Conservation (phyloP, 2,113 vertebrate species). For the Rhineura floridana region DNA sequence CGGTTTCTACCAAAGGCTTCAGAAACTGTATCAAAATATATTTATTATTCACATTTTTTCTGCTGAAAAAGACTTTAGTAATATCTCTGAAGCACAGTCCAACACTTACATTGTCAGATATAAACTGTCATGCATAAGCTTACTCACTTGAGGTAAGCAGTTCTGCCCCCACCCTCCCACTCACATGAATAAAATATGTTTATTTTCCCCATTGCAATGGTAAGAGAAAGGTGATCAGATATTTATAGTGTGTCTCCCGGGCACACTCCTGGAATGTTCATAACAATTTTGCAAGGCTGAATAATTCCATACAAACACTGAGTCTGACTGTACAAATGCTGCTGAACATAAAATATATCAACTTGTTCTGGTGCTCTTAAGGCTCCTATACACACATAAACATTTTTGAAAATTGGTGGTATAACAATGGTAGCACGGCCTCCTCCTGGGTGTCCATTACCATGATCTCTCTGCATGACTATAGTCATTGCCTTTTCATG, state of each 20-base stretch:
- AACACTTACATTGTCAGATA: constrained; percentile 6
- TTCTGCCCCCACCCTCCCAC: neutral
- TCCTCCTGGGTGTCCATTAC: neutral
- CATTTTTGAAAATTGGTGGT: neutral
- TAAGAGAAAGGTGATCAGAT: constrained; percentile 17
- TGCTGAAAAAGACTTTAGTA: neutral
- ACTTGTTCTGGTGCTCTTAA: neutral
- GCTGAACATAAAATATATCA: neutral
- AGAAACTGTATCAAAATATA: constrained; percentile 5
- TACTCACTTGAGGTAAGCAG: constrained; percentile 13
- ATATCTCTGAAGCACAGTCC: neutral
- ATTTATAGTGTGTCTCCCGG: neutral
- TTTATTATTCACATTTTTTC: neutral
- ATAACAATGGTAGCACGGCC: neutral
- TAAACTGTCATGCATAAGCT: constrained; percentile 3
- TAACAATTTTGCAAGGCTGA: constrained; percentile 14
- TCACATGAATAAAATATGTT: constrained; percentile 35
- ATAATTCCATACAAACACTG: neutral
- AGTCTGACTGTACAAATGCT: neutral
- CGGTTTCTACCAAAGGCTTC: neutral
- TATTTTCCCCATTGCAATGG: constrained; percentile 8
- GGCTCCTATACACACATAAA: neutral
- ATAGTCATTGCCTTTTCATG: neutral
- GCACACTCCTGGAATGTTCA: constrained; percentile 3
- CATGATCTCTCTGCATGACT: neutral